Conservation (phyloP, 2,113 vertebrate species). For the Hippopotamus amphibius region DNA sequence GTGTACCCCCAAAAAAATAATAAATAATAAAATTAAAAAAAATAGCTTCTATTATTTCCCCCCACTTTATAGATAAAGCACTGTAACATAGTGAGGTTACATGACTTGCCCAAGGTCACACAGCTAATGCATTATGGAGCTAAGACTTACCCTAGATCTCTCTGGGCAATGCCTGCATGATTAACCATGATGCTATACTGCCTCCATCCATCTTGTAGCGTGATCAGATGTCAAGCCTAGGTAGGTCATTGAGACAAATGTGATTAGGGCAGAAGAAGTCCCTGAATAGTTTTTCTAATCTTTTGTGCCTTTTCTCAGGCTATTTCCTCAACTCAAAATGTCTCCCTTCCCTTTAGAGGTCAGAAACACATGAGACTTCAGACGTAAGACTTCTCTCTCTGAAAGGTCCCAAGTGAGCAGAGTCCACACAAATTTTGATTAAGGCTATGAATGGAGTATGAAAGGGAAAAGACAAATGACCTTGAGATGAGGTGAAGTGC, state of each 20-base stretch:
- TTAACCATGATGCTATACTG: neutral
- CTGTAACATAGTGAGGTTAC: conserved; percentile 18
- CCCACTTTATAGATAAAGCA: neutral
- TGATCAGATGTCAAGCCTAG: neutral
- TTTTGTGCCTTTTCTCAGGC: conserved; percentile 21
- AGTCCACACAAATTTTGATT: neutral
- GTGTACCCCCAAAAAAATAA: too few relatives aligned
- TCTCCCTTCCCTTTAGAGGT: conserved; percentile 26
- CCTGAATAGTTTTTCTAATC: neutral
- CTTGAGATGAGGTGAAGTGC: neutral
- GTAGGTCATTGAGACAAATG: conserved; percentile 18
- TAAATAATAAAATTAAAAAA: too few relatives aligned
- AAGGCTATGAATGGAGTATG: neutral
- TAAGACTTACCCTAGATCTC: conserved; percentile 13
- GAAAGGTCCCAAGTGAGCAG: neutral
- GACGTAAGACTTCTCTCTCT: conserved; percentile 8
- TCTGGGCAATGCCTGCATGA: neutral
- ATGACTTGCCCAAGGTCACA: neutral
- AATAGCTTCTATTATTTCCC: neutral
- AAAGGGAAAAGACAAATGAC: conserved; percentile 19
- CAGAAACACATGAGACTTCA: neutral
- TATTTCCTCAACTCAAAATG: conserved; percentile 21
- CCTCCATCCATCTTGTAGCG: neutral
- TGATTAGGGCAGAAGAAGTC: neutral
- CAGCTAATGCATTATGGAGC: neutral